Evolutionary conservation across 2,888 invertebrate species (phyloP).

Genomic region (Athalia rosae): DNA sequence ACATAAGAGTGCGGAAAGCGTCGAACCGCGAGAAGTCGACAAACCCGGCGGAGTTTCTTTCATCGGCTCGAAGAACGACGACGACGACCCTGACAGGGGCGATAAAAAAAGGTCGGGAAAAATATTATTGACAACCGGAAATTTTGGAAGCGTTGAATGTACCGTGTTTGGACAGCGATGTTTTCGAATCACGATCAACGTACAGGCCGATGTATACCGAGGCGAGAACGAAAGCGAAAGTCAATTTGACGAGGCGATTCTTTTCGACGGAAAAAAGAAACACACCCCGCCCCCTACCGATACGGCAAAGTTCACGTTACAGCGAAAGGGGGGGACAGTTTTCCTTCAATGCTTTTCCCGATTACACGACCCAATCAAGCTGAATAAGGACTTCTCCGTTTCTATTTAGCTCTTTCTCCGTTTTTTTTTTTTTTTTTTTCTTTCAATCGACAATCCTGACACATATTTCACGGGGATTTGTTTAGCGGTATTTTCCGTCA

Average conservation of each 20-base stretch:
- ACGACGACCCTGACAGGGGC: not conserved
- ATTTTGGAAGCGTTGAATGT: no score
- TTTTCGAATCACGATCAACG: constrained; percentile 2
- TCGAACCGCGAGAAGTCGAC: not conserved
- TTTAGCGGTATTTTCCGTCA: no score
- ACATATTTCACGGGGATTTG: no score
- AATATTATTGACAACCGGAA: no score
- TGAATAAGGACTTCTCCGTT: not conserved
- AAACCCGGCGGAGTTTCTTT: not conserved
- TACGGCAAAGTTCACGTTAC: not conserved
- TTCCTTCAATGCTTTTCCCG: not conserved
- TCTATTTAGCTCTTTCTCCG: no score
- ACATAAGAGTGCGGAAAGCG: no score
- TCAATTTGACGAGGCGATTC: not conserved
- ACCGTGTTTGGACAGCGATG: not conserved
- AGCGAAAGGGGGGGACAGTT: not conserved
- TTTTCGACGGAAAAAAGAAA: not conserved
- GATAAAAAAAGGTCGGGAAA: no score
- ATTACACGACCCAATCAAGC: not conserved
- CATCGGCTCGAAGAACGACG: not conserved
- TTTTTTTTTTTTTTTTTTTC: no score
- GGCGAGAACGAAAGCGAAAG: not conserved
- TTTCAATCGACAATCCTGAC: no score
- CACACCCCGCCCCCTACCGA: no score
- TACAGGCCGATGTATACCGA: not conserved